phyloP scores from a whole-genome alignment of 1,140 invertebrate genomes.

The Aphaenogaster rudis region DNA sequence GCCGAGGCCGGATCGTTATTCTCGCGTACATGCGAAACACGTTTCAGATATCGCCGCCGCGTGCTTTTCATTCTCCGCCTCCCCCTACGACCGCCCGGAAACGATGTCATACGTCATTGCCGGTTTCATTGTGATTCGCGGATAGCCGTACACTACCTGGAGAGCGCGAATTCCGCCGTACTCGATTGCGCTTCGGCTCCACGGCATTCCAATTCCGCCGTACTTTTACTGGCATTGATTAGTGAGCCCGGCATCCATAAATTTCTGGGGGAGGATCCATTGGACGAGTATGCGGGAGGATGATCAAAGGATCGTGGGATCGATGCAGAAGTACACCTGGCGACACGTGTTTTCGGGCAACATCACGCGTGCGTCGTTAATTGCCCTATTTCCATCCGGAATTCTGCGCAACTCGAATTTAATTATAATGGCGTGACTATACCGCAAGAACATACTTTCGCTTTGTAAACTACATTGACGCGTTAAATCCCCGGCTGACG shows the following conservation, averaged over 20 bases:
- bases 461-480: conserved; percentile 14
- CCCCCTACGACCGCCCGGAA: conserved; percentile 27
- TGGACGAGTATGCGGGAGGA: background rate
- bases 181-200: conserved; percentile 61
- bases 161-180: conserved; percentile 63
- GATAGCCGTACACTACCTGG: conserved; percentile 52
- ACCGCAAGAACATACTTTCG: conserved; percentile 13
- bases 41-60: conserved; percentile 76
- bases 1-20: conserved; percentile 67
- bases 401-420: background rate
- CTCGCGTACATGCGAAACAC: conserved; percentile 74
- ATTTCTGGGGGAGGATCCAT: conserved; percentile 48
- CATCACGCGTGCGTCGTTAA: background rate
- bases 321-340: background rate
- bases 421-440: background rate
- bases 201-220: conserved; percentile 71
- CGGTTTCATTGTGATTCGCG: conserved; percentile 74
- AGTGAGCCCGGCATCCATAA: conserved; percentile 53
- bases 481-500: conserved; percentile 27
- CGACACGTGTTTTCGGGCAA: conserved; percentile 5
- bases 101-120: conserved; percentile 74
- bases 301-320: conserved; percentile 28
- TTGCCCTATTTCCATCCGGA: background rate
- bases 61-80: conserved; percentile 74
- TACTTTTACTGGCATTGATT: conserved; percentile 71